Conservation (phyloP, 2,888 invertebrate species). For the Tenthredo amoena region DNA sequence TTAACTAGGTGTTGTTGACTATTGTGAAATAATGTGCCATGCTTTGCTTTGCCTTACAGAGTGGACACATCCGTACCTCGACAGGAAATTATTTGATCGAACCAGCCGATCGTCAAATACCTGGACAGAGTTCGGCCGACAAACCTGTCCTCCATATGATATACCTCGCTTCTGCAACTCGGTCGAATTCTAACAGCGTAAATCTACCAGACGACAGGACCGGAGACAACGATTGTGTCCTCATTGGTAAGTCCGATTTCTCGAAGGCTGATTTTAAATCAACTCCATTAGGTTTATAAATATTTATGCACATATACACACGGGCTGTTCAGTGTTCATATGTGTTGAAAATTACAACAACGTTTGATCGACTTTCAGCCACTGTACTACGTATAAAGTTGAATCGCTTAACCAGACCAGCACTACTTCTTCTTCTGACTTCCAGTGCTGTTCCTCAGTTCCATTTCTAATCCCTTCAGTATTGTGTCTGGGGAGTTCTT, state of each 20-base stretch:
- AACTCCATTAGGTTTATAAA: conserved; percentile 37
- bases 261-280: conserved; percentile 13
- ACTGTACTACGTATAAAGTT: background rate
- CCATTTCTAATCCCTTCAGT: no score
- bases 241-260: conserved; percentile 69
- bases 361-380: background rate
- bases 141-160: conserved; percentile 71
- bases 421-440: background rate
- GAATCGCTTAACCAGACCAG: background rate
- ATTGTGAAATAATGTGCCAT: background rate
- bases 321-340: background rate
- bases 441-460: no score
- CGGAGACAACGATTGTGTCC: conserved; percentile 66
- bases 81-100: conserved; percentile 85
- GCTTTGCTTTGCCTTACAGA: conserved; percentile 78
- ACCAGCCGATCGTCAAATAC: conserved; percentile 80
- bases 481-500: no score
- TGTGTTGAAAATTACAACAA: background rate
- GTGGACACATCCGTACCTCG: conserved; percentile 85
- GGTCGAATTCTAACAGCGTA: conserved; percentile 57
- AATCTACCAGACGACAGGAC: conserved; percentile 57
- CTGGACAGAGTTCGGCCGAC: conserved; percentile 69
- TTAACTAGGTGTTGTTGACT: conserved; percentile 16
- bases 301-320: background rate
- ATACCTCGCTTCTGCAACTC: conserved; percentile 64